phyloP scores from a whole-genome alignment of 2,797 vertebrate species.

The Apodemus agrarius region DNA sequence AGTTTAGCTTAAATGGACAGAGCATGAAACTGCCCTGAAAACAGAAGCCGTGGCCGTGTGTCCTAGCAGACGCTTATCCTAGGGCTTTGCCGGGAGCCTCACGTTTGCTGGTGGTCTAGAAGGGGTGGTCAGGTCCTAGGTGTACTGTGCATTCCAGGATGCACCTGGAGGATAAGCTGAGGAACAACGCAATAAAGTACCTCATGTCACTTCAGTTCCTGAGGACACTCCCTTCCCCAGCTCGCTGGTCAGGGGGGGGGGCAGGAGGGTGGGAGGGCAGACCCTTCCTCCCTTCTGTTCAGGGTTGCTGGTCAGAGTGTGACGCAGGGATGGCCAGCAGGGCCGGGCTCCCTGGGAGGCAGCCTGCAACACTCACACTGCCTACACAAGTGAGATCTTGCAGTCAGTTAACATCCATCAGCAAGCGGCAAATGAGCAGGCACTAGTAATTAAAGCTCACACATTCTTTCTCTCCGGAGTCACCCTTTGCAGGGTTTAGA shows the following conservation, averaged over 20 bases:
- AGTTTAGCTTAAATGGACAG: constrained; percentile 15
- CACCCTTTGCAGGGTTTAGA: background rate
- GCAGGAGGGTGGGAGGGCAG: background rate
- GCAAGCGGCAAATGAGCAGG: constrained; percentile 12
- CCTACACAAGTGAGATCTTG: background rate
- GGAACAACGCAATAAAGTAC: too few relatives aligned
- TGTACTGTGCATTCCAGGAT: background rate
- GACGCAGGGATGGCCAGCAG: rapidly evolving
- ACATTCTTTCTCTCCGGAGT: background rate
- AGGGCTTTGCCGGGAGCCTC: background rate
- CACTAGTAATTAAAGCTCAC: background rate
- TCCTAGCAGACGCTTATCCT: background rate
- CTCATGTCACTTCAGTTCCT: background rate
- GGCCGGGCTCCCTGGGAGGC: background rate
- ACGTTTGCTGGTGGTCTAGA: background rate
- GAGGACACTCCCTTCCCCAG: background rate
- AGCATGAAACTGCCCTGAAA: background rate
- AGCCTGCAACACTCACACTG: background rate
- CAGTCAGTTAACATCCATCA: constrained; percentile 34
- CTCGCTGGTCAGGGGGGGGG: background rate
- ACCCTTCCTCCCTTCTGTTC: background rate
- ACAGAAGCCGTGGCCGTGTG: background rate
- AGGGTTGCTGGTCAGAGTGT: background rate
- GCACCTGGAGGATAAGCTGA: background rate
- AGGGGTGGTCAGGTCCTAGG: background rate